These are phyloP conservation scores for Hesperia comma DNA, from an alignment of 2,888 invertebrate genomes.

Conservation along the genomic window DNA sequence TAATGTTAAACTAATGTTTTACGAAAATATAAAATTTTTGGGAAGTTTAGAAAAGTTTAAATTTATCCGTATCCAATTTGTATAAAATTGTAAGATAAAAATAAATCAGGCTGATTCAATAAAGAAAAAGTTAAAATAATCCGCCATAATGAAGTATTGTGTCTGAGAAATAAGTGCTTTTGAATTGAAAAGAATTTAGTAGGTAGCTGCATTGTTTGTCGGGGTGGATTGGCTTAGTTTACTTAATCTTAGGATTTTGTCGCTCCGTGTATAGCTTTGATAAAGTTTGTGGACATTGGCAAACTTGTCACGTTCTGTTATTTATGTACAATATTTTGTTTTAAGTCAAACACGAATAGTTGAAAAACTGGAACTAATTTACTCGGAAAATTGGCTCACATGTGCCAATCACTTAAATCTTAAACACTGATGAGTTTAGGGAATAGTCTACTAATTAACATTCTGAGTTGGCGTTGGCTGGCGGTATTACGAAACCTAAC, in stretches of 20 bases:
- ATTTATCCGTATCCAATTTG: neutral
- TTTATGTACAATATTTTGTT: neutral
- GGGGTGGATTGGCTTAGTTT: conserved; percentile 72
- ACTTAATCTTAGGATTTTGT: conserved; percentile 48
- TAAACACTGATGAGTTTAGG: conserved; percentile 27
- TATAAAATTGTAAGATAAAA: neutral
- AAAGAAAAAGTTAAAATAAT: neutral
- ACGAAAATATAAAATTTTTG: neutral
- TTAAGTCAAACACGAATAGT: conserved; percentile 1
- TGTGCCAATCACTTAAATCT: conserved; percentile 30
- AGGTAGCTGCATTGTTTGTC: conserved; percentile 59
- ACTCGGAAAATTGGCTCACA: conserved; percentile 11
- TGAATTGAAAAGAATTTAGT: conserved; percentile 72
- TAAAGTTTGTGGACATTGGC: conserved; percentile 41
- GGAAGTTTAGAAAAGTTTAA: neutral
- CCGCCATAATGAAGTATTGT: conserved; percentile 3
- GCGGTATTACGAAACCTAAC: conserved; percentile 5
- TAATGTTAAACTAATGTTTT: neutral
- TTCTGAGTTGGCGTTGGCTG: conserved; percentile 16
- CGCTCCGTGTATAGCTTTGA: conserved; percentile 45
- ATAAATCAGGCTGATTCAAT: neutral
- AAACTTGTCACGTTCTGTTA: neutral
- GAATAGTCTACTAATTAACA: conserved; percentile 29
- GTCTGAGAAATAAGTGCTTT: conserved; percentile 57
- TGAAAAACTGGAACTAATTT: conserved; percentile 1